Evolutionary conservation across 2,113 vertebrate species (phyloP).

Genomic region (Bungarus multicinctus): DNA sequence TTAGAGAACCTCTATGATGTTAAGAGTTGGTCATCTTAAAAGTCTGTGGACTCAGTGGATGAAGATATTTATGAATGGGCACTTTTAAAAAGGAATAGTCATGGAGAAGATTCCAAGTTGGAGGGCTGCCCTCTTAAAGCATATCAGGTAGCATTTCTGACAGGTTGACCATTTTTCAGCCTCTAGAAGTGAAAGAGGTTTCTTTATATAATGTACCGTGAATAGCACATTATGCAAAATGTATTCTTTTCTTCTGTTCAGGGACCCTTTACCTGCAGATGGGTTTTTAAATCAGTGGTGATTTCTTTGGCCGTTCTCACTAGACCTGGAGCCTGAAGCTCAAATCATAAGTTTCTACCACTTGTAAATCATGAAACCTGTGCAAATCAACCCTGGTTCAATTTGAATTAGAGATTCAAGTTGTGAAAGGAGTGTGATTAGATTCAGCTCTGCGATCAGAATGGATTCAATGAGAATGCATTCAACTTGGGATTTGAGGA

Average conservation of each 20-base stretch:
- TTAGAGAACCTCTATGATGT: background rate
- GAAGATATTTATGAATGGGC: background rate
- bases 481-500: background rate
- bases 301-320: background rate
- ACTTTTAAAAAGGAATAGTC: background rate
- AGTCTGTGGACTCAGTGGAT: background rate
- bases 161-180: background rate
- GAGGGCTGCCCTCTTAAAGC: background rate
- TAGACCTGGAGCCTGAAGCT: background rate
- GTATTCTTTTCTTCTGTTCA: background rate
- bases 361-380: background rate
- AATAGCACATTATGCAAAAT: background rate
- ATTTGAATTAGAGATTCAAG: background rate
- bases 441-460: background rate
- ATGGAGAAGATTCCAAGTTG: background rate
- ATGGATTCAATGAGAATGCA: background rate
- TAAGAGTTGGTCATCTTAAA: background rate
- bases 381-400: background rate
- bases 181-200: background rate
- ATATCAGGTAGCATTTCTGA: background rate
- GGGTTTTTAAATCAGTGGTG: background rate
- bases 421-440: background rate
- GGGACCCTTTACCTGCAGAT: background rate
- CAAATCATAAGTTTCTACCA: background rate
- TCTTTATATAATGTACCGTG: background rate